Evolutionary conservation across 2,797 vertebrate species (phyloP).

Genomic region (Xerus rutilus): DNA sequence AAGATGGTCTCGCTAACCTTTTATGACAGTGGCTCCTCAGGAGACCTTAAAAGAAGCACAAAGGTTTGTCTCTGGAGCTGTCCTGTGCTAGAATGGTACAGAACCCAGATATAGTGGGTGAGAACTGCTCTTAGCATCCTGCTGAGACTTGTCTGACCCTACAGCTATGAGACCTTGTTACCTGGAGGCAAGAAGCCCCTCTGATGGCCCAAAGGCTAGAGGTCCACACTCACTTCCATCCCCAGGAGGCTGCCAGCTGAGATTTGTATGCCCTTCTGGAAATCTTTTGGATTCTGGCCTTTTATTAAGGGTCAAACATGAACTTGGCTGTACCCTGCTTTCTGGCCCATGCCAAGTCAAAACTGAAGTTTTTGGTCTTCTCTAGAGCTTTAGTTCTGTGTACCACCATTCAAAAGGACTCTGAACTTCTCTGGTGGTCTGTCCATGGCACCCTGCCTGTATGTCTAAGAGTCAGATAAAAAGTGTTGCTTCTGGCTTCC

Average conservation of each 20-base stretch:
- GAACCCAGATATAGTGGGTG: neutral
- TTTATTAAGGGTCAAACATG: neutral
- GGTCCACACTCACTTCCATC: neutral
- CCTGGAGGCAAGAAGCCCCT: neutral
- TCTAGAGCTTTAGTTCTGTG: neutral
- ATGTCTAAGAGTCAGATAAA: neutral
- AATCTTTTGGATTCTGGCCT: neutral
- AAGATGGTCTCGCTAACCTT: constrained; percentile 28
- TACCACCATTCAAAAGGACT: neutral
- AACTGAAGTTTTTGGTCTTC: neutral
- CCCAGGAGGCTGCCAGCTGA: neutral
- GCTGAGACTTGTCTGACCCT: neutral
- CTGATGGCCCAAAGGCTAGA: neutral
- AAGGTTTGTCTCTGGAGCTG: neutral
- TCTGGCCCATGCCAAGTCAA: neutral
- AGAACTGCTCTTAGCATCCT: neutral
- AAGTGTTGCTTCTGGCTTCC: constrained; percentile 57
- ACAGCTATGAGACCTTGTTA: neutral
- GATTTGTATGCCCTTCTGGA: neutral
- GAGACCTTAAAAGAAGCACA: neutral
- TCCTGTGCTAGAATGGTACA: neutral
- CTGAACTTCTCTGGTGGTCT: neutral
- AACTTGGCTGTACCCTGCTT: neutral
- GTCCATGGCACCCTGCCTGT: neutral
- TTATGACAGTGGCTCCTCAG: neutral